phyloP scores from a whole-genome alignment of 2,797 vertebrate species.

The Apodemus agrarius region DNA sequence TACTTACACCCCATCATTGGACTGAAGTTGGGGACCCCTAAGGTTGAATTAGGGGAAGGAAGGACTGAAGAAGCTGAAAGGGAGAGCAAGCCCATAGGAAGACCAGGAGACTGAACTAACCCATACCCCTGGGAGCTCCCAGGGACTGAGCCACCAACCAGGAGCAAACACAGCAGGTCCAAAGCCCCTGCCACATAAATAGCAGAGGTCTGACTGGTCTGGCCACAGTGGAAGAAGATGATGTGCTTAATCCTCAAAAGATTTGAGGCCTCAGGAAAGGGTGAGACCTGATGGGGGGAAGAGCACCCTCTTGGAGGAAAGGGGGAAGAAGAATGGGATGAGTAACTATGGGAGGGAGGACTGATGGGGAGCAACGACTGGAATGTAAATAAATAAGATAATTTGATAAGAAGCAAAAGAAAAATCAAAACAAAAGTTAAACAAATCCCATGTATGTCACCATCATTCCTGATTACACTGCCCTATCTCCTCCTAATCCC shows the following conservation, averaged over 20 bases:
- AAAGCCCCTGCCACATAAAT: not conserved
- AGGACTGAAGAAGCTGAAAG: too few relatives aligned
- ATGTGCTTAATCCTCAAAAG: not conserved
- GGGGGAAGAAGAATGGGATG: not conserved
- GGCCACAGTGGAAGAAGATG: not conserved
- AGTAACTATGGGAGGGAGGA: not conserved
- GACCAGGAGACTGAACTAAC: too few relatives aligned
- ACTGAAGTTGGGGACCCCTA: too few relatives aligned
- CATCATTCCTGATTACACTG: not conserved
- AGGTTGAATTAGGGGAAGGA: too few relatives aligned
- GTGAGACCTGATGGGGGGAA: not conserved
- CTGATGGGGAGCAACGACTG: not conserved
- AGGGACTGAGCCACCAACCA: too few relatives aligned
- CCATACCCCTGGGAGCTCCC: too few relatives aligned
- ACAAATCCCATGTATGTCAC: not conserved
- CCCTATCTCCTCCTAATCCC: not conserved
- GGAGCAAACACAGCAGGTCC: too few relatives aligned
- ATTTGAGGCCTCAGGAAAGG: not conserved
- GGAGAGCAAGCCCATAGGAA: too few relatives aligned
- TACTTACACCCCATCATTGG: too few relatives aligned
- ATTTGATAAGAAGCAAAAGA: not conserved
- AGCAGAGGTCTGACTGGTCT: not conserved
- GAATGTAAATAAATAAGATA: not conserved
- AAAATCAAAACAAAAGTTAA: constrained; percentile 29
- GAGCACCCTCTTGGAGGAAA: not conserved